Evolutionary conservation across 2,888 invertebrate genomes (phyloP), one percentile per base, ranked within the genome.

Genomic region (Megalurothrips usitatus): DNA sequence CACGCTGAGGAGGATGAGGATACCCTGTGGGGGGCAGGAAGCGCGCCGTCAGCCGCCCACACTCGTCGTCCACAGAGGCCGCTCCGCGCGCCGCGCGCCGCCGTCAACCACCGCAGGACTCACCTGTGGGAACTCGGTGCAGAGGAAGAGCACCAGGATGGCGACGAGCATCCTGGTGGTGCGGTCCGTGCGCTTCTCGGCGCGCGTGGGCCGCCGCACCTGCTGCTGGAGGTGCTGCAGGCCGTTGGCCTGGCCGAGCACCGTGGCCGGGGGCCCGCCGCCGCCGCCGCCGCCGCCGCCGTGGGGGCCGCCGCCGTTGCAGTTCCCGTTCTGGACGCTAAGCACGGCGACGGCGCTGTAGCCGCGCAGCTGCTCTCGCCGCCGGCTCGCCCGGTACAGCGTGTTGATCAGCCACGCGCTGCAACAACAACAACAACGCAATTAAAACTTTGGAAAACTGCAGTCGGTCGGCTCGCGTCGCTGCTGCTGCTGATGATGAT

Each of bases 151-250:
- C 9, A 96, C 87, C 0, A 97, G 89, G 0, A 97, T 94, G 0
- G 96, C 96, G 1, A 97, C 90, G 68, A 97, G 88, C 92, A 97
- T 95, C 86, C 93, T 92, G 0, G 97, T 97, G 0, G 97, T 97
- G 82, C 97, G 90, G 86, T 97, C 95, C 0, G 94, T 93, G 82
- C 94, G 90, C 82, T 92, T 90, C 85, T 94, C 94, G 58, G 91
- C 90, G 85, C 92, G 92, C 78, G 89, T 87, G 84, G 88, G 89
- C 52, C 89, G 85, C 82, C 88, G 88, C 79, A 26, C 23, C 68
- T 26, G 68, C 14, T 17, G 58, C 68, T 75, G 68, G 23, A 75
- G 23, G 23, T 75, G 68, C 68, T 79, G 80, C 82, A 79, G 80
- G 81, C 81, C 82, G 28, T 83, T 83, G 34, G 3, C 34, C 34